Evolutionary conservation across 2,797 vertebrate genomes (phyloP), one percentile per base, ranked within the genome.

Genomic region (Mallotus villosus): DNA sequence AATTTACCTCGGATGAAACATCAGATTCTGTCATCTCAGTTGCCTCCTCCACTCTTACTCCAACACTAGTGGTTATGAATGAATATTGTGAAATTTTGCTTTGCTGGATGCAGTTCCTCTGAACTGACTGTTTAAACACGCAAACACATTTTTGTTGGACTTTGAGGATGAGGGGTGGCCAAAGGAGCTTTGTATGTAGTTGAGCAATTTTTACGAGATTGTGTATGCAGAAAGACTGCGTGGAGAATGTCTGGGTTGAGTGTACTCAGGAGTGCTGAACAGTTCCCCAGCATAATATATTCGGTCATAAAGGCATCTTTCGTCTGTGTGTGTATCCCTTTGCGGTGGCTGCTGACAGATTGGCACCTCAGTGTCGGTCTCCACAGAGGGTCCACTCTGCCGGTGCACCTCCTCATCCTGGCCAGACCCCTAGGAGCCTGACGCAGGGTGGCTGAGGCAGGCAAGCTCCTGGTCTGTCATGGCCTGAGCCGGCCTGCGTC

Each of bases 401-500:
- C 16, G 29, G 7, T 55, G 25, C 49, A 55, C 14, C 64, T 24
- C 9, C 21, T 25, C 32, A 19, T 34, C 55, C 58, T 74, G 64
- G n/a, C 65, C 34, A n/a, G 51, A 14, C 32, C 63, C 16, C 7
- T 4, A 29, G 19, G 37, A 81, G 37, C 17, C 72, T 72, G 69
- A 74, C 62, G 68, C 60, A 70, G 74, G 63, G 49, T n/a, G 57
- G 29, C 49, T 83, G 74, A 71, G 83, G 75, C 75, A 59, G 57
- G 37, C 22, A 59, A 61, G 34, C 5, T 9, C 34, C 62, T 34
- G 2, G 61, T 72, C 71, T 73, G 71, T 49, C 46, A 70, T 63
- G 63, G 29, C 22, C 57, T 55, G 68, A 19, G 12, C 17, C 21
- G 41, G 68, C 55, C 61, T 70, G 74, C 67, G 77, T 79, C 68